phyloP scores from a whole-genome alignment of 2,797 vertebrate species.

The Schizopygopsis pylzovi region DNA sequence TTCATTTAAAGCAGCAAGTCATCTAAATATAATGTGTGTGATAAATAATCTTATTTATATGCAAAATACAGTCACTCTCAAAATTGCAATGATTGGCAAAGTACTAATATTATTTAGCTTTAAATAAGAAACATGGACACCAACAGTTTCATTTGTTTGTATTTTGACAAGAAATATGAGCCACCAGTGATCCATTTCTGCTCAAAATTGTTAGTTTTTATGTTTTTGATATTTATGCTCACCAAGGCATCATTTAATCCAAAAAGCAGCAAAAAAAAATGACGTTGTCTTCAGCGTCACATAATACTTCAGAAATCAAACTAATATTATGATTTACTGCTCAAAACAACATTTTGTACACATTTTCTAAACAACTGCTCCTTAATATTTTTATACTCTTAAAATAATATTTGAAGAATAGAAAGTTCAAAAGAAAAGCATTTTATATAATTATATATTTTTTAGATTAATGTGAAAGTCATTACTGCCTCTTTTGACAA shows the following conservation, averaged over 20 bases:
- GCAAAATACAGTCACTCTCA: neutral
- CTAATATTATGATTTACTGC: neutral
- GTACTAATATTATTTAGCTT: neutral
- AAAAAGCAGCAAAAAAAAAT: neutral
- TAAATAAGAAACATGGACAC: neutral
- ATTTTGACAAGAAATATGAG: too few relatives aligned
- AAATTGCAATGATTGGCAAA: neutral
- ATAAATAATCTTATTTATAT: too few relatives aligned
- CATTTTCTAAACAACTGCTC: neutral
- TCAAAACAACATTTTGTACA: neutral
- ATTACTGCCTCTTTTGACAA: too few relatives aligned
- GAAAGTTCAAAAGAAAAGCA: too few relatives aligned
- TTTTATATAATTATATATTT: too few relatives aligned
- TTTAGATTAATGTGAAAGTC: too few relatives aligned
- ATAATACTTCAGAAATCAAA: neutral
- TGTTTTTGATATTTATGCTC: too few relatives aligned
- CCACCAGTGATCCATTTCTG: too few relatives aligned
- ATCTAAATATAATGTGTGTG: too few relatives aligned
- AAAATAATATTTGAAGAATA: neutral
- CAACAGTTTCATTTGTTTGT: neutral
- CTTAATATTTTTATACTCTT: neutral
- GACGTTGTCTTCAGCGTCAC: neutral
- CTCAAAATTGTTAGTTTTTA: neutral
- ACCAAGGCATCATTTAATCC: too few relatives aligned
- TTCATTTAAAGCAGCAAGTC: neutral